Conservation (phyloP, 2,888 invertebrate species). For the Gymnosoma rotundatum region DNA sequence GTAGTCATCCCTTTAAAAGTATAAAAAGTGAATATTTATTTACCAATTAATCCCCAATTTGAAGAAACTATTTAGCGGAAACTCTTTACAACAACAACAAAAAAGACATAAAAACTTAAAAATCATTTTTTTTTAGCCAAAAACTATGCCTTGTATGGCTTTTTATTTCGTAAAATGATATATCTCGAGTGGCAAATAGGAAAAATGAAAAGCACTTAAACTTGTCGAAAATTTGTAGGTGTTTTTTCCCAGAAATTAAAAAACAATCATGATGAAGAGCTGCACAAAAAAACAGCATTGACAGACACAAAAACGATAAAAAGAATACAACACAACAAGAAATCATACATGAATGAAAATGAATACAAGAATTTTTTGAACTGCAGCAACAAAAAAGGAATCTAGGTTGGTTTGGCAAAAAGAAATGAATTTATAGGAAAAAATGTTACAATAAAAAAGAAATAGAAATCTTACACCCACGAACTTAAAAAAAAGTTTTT, state of each 20-base stretch:
- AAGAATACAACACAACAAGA: not conserved
- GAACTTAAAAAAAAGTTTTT: too few relatives aligned
- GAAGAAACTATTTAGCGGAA: too few relatives aligned
- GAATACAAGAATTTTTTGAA: constrained; percentile 11
- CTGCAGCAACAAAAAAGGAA: not conserved
- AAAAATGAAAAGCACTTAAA: constrained; percentile 16
- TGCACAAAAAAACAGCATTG: constrained; percentile 10
- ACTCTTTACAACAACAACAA: too few relatives aligned
- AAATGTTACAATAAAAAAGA: not conserved
- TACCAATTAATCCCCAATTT: too few relatives aligned
- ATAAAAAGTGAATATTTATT: too few relatives aligned
- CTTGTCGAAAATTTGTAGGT: constrained; percentile 48
- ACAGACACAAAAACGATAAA: not conserved
- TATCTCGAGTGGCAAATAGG: constrained; percentile 7
- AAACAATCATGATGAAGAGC: constrained; percentile 57
- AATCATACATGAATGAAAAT: constrained; percentile 13
- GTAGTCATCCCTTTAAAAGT: too few relatives aligned
- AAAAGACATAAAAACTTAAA: too few relatives aligned
- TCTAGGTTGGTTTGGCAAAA: not conserved
- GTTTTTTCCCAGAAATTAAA: constrained; percentile 57
- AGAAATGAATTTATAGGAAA: not conserved
- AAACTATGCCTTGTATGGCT: too few relatives aligned
- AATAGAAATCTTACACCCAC: not conserved
- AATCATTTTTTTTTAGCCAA: too few relatives aligned
- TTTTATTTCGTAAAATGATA: constrained; percentile 6